Evolutionary conservation across 2,888 invertebrate genomes (phyloP).

Genomic region (Orthosia gothica): DNA sequence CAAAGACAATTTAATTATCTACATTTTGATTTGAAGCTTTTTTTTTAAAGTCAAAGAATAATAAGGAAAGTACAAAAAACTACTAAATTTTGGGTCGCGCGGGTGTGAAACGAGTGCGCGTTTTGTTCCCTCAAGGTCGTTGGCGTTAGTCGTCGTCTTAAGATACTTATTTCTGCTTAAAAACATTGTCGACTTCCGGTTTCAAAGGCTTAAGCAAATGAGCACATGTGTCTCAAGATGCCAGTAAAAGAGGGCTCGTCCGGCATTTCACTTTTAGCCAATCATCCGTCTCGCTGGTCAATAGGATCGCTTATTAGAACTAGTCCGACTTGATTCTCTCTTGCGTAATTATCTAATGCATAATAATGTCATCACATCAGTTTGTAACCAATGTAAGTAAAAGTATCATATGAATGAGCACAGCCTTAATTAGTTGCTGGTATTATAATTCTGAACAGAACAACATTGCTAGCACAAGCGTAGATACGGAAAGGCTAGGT

Average conservation of each 20-base stretch:
- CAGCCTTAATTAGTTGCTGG: not conserved
- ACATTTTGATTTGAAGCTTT: too few relatives aligned
- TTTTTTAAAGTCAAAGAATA: too few relatives aligned
- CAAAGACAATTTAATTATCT: too few relatives aligned
- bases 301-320: slow-evolving; percentile 12
- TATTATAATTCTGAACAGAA: slow-evolving; percentile 14
- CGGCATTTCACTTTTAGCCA: slow-evolving; percentile 18
- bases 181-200: too few relatives aligned
- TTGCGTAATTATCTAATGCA: slow-evolving; percentile 46
- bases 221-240: not conserved
- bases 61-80: too few relatives aligned
- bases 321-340: slow-evolving; percentile 23
- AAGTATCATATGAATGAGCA: slow-evolving; percentile 24
- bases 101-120: too few relatives aligned
- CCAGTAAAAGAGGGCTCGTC: not conserved
- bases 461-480: too few relatives aligned
- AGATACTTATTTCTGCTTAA: too few relatives aligned
- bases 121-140: too few relatives aligned
- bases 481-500: too few relatives aligned
- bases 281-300: slow-evolving; percentile 16
- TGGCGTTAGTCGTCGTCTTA: too few relatives aligned
- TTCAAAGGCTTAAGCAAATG: not conserved
- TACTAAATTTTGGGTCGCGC: too few relatives aligned
- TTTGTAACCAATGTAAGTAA: slow-evolving; percentile 33
- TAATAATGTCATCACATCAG: slow-evolving; percentile 28